Evolutionary conservation across 1,140 invertebrate species (phyloP).

Genomic region (Mactra quadrangularis): DNA sequence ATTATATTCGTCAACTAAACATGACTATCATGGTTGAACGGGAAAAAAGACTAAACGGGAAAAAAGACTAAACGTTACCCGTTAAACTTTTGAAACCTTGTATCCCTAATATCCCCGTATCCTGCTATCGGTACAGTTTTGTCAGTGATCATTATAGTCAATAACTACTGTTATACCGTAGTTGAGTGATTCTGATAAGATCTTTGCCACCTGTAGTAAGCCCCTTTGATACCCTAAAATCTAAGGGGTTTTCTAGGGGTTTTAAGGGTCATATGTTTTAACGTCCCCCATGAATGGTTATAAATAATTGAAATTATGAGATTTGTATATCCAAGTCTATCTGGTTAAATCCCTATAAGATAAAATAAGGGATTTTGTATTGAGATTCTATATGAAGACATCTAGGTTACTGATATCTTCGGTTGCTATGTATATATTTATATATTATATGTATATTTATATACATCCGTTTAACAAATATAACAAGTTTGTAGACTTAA

Average conservation of each 20-base stretch:
- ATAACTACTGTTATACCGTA: too few species aligned
- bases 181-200: slow-evolving; percentile 15
- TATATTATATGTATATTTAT: too few species aligned
- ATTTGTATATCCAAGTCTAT: slow-evolving; percentile 7
- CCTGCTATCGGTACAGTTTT: not conserved
- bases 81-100: too few species aligned
- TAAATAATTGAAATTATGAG: slow-evolving; percentile 54
- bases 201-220: slow-evolving; percentile 52
- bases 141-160: too few species aligned
- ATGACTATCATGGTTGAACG: too few species aligned
- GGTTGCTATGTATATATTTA: slow-evolving; percentile 22
- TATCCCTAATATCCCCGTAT: too few species aligned
- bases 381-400: not conserved
- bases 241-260: too few species aligned
- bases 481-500: too few species aligned
- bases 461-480: too few species aligned
- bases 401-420: not conserved
- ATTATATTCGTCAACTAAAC: too few species aligned
- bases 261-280: slow-evolving; percentile 12
- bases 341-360: slow-evolving; percentile 31
- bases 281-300: slow-evolving; percentile 34
- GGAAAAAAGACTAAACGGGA: too few species aligned
- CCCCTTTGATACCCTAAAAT: slow-evolving; percentile 2
- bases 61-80: too few species aligned
- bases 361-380: slow-evolving; percentile 39